A percentile compares a stretch with the other conserved stretches of the same genome.
Evolutionary conservation across 2,113 vertebrate species (phyloP).

Genomic region (Entomyzon cyanotis): DNA sequence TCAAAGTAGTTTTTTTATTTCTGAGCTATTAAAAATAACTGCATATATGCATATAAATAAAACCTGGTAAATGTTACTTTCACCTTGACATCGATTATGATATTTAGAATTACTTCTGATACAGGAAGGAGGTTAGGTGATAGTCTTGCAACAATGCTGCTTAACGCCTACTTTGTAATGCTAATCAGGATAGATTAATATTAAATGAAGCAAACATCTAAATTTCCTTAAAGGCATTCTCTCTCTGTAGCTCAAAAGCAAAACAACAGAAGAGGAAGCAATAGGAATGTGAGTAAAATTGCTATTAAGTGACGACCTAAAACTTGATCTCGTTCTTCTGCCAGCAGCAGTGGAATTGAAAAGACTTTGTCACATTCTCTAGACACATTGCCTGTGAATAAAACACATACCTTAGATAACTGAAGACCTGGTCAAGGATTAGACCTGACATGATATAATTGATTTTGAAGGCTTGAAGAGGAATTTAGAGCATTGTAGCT

Average conservation of each 20-base stretch:
- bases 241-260: background rate
- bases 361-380: background rate
- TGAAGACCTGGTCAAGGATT: conserved; percentile 14
- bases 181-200: background rate
- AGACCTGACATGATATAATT: background rate
- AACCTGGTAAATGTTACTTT: background rate
- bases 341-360: background rate
- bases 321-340: background rate
- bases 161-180: background rate
- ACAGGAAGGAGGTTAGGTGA: background rate
- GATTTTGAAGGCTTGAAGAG: conserved; percentile 3
- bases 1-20: background rate
- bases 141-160: background rate
- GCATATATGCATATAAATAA: background rate
- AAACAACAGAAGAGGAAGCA: background rate
- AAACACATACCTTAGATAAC: background rate
- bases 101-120: background rate
- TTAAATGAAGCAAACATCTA: background rate
- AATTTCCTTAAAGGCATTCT: background rate
- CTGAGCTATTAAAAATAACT: background rate
- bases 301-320: background rate
- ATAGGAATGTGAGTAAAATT: background rate
- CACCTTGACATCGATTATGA: background rate
- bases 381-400: background rate
- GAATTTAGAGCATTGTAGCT: background rate